These are phyloP conservation scores for Lithophane ornitopus DNA, from an alignment of 2,888 invertebrate species.

Conservation along the genomic window DNA sequence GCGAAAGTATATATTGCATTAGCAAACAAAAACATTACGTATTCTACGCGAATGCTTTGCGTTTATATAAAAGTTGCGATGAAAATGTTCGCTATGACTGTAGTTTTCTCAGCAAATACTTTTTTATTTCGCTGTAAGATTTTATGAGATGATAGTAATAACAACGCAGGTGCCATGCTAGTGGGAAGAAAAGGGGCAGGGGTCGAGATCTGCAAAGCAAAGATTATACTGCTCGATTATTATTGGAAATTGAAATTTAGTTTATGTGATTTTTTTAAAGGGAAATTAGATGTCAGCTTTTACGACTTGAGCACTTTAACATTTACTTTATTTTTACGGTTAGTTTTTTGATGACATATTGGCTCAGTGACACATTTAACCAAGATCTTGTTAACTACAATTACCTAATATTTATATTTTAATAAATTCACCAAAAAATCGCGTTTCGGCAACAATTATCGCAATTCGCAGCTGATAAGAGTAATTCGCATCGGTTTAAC, in stretches of 20 bases:
- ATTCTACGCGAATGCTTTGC: neutral
- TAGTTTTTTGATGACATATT: neutral
- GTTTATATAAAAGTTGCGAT: neutral
- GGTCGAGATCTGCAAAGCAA: neutral
- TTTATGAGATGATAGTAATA: neutral
- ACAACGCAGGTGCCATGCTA: neutral
- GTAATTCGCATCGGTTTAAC: slow-evolving; percentile 21
- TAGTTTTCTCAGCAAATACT: neutral
- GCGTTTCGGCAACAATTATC: neutral
- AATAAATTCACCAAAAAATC: neutral
- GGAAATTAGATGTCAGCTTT: neutral
- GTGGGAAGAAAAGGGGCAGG: no score
- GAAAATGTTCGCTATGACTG: neutral
- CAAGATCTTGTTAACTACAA: neutral
- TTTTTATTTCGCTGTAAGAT: slow-evolving; percentile 13
- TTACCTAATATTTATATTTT: neutral
- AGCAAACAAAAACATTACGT: neutral
- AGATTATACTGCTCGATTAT: no score
- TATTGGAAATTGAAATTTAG: neutral
- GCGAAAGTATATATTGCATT: neutral
- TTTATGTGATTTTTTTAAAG: neutral
- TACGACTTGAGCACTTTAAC: neutral
- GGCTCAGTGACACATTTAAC: neutral
- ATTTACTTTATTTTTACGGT: neutral
- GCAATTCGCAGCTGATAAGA: neutral